Conservation (phyloP, 2,888 invertebrate genomes). For the Tineola bisselliella region DNA sequence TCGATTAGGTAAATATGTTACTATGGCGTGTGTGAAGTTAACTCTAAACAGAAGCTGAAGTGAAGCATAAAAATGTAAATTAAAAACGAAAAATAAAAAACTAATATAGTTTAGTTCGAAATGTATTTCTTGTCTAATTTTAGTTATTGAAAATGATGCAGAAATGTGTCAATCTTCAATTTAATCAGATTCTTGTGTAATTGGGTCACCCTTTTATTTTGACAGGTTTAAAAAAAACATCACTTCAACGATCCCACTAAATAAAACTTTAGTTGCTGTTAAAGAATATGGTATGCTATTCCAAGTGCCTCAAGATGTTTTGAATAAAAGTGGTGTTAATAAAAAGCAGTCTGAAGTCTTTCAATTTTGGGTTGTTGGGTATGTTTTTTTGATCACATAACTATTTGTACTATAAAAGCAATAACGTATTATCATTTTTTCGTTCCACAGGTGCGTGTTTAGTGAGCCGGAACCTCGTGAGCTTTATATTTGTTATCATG, state of each 20-base stretch:
- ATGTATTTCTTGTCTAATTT: too few species aligned
- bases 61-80: too few species aligned
- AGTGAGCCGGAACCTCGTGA: slow-evolving; percentile 80
- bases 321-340: slow-evolving; percentile 39
- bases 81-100: too few species aligned
- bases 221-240: slow-evolving; percentile 67
- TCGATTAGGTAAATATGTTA: slow-evolving; percentile 62
- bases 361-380: slow-evolving; percentile 85
- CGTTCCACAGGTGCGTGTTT: slow-evolving; percentile 75
- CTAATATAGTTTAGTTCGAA: too few species aligned
- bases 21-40: too few species aligned
- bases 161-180: too few species aligned
- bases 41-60: too few species aligned
- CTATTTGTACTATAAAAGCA: neutral
- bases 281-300: slow-evolving; percentile 87
- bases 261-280: slow-evolving; percentile 79
- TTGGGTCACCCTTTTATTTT: slow-evolving; percentile 18
- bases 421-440: neutral
- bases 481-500: slow-evolving; percentile 87
- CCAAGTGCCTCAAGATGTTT: slow-evolving; percentile 61
- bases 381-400: slow-evolving; percentile 20
- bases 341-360: slow-evolving; percentile 59
- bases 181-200: too few species aligned
- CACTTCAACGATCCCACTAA: slow-evolving; percentile 67
- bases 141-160: too few species aligned